Conservation (phyloP, 1,140 invertebrate species). For the Diorhabda sublineata region DNA sequence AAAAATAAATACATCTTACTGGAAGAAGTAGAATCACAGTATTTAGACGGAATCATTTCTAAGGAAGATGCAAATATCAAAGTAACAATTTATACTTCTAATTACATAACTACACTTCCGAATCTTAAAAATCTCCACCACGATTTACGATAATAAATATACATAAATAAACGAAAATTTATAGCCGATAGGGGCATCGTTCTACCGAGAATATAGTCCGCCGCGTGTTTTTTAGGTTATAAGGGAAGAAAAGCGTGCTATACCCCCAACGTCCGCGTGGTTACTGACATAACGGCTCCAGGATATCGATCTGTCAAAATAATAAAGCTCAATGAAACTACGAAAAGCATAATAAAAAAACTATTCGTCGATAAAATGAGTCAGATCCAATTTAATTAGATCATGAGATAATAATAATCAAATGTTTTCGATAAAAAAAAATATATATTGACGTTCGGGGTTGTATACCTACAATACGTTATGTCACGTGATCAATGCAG, state of each 20-base stretch:
- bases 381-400: background rate
- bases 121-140: background rate
- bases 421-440: background rate
- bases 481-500: slow-evolving; percentile 25
- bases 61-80: slow-evolving; percentile 7
- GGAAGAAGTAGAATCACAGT: slow-evolving; percentile 40
- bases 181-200: slow-evolving; percentile 7
- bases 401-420: background rate
- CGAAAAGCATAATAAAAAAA: background rate
- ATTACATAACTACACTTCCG: slow-evolving; percentile 4
- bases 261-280: slow-evolving; percentile 31
- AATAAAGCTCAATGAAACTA: background rate
- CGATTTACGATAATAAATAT: background rate
- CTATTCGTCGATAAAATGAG: background rate
- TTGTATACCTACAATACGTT: background rate
- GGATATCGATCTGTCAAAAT: slow-evolving; percentile 33
- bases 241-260: slow-evolving; percentile 26
- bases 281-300: slow-evolving; percentile 32
- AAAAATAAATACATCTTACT: slow-evolving; percentile 33
- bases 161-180: slow-evolving; percentile 1
- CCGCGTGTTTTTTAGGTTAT: slow-evolving; percentile 33
- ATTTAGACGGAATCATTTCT: slow-evolving; percentile 44
- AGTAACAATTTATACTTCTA: background rate
- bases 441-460: background rate
- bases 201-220: background rate